Evolutionary conservation across 2,113 vertebrate genomes (phyloP).

Genomic region (Microcebus murinus): DNA sequence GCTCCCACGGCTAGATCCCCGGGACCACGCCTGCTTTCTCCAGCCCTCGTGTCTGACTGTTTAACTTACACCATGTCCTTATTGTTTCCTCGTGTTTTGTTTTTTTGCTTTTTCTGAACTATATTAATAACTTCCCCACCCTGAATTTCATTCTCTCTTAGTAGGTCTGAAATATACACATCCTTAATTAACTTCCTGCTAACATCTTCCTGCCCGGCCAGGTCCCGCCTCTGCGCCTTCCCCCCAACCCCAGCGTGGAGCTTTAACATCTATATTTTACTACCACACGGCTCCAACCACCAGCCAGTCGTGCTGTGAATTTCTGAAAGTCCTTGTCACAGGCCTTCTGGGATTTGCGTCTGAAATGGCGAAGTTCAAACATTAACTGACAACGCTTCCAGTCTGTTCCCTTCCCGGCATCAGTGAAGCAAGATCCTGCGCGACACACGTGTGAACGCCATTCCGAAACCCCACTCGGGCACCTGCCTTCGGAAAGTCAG

Average conservation of each 20-base stretch:
- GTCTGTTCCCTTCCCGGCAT: conserved; percentile 36
- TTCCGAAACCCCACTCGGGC: conserved; percentile 31
- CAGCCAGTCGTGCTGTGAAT: neutral
- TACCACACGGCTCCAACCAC: neutral
- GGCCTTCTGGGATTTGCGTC: neutral
- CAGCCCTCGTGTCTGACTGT: too few species aligned
- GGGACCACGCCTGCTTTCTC: too few species aligned
- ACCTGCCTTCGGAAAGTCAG: conserved; percentile 52
- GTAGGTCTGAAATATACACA: too few species aligned
- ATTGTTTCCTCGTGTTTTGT: too few species aligned
- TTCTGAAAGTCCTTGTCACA: neutral
- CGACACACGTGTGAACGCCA: neutral
- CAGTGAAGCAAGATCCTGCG: neutral
- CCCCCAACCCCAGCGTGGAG: neutral
- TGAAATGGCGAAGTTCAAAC: neutral
- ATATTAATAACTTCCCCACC: too few species aligned
- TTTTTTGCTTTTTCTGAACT: too few species aligned
- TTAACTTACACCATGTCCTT: too few species aligned
- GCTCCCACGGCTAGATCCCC: too few species aligned
- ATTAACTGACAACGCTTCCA: conserved; percentile 2
- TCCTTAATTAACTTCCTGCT: too few species aligned
- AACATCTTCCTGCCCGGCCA: too few species aligned
- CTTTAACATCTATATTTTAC: neutral
- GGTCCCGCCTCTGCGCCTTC: too few species aligned
- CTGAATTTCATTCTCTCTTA: too few species aligned